phyloP scores from a whole-genome alignment of 2,797 vertebrate genomes.

The Ispidina lecontei region DNA sequence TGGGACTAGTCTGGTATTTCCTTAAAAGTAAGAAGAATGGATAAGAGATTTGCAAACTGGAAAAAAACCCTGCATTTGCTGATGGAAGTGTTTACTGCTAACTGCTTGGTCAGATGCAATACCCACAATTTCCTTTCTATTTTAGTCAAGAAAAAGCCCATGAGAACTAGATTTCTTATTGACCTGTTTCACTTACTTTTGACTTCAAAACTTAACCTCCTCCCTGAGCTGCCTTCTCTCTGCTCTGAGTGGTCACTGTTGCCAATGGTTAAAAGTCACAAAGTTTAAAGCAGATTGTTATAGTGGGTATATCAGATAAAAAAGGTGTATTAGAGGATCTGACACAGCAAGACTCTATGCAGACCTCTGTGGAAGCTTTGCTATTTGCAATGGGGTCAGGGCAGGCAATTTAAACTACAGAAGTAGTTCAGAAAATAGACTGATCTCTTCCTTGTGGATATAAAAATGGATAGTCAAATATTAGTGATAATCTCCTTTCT shows the following conservation, averaged over 20 bases:
- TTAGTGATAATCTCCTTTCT: neutral
- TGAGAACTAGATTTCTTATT: neutral
- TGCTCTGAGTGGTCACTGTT: neutral
- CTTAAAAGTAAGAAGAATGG: slow-evolving; percentile 55
- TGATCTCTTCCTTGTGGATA: neutral
- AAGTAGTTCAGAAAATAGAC: neutral
- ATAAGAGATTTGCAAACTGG: slow-evolving; percentile 5
- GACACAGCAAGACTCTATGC: neutral
- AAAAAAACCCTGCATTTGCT: neutral
- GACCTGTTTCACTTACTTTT: neutral
- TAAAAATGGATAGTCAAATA: neutral
- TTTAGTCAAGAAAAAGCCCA: slow-evolving; percentile 1
- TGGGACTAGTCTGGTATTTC: slow-evolving; percentile 10
- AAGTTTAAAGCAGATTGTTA: neutral
- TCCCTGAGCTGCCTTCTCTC: neutral
- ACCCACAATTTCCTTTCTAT: slow-evolving; percentile 44
- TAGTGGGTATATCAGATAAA: neutral
- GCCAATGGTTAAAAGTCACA: neutral
- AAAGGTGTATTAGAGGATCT: neutral
- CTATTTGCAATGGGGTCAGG: neutral
- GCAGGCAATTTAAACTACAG: neutral
- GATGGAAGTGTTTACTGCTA: slow-evolving; percentile 17
- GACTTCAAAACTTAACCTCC: neutral
- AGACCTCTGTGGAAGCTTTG: neutral
- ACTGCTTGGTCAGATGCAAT: slow-evolving; percentile 43